phyloP scores from a whole-genome alignment of 2,797 vertebrate species.

The Galagoides demidoff region DNA sequence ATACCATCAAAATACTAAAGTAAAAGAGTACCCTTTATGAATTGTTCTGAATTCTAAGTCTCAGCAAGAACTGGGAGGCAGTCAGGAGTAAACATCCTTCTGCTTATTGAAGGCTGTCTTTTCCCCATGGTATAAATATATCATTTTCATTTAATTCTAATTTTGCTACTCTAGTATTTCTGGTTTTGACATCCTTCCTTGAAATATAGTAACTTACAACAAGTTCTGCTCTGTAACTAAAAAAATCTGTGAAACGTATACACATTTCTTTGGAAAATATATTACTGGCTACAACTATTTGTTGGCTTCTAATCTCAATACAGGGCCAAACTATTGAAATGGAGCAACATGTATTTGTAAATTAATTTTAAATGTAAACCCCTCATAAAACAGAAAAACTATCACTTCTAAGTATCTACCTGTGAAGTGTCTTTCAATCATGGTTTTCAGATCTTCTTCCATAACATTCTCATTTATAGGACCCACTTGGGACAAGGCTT shows the following conservation, averaged over 20 bases:
- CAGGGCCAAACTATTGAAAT: not conserved
- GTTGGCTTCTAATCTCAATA: not conserved
- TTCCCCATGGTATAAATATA: slow-evolving; percentile 11
- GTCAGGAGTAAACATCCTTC: not conserved
- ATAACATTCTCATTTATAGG: slow-evolving; percentile 30
- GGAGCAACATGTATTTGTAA: not conserved
- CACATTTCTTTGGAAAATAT: slow-evolving; percentile 42
- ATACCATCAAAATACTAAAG: slow-evolving; percentile 36
- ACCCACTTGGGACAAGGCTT: slow-evolving; percentile 5
- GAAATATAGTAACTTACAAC: not conserved
- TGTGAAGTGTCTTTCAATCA: slow-evolving; percentile 49
- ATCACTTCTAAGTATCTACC: slow-evolving; percentile 65
- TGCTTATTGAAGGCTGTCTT: slow-evolving; percentile 22
- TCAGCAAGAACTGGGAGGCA: slow-evolving; percentile 11
- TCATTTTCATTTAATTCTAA: not conserved
- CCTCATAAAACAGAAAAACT: slow-evolving; percentile 17
- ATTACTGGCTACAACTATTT: not conserved
- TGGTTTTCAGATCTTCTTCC: slow-evolving; percentile 55
- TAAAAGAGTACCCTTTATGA: slow-evolving; percentile 30
- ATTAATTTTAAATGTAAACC: not conserved
- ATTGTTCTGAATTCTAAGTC: slow-evolving; percentile 45
- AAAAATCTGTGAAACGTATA: slow-evolving; percentile 24
- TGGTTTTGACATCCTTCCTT: not conserved
- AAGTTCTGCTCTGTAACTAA: not conserved
- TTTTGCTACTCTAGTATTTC: not conserved